Evolutionary conservation across 1,140 invertebrate genomes (phyloP).

Genomic region (Potamilus streckersoni): DNA sequence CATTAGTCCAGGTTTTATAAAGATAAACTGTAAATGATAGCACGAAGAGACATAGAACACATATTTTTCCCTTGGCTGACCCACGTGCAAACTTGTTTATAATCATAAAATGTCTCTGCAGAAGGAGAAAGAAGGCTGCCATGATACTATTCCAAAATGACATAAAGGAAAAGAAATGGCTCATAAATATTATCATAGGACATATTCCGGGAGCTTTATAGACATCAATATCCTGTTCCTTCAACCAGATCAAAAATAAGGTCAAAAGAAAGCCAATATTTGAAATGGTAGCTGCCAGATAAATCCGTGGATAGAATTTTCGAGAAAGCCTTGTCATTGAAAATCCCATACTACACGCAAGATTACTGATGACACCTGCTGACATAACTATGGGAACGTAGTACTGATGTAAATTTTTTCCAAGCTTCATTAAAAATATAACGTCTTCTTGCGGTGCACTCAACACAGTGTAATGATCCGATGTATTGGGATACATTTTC

Average conservation of each 20-base stretch:
- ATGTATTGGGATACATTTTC: too few relatives aligned
- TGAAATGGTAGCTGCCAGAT: constrained; percentile 41
- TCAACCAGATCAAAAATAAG: constrained; percentile 47
- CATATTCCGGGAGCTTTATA: constrained; percentile 48
- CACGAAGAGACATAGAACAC: constrained; percentile 36
- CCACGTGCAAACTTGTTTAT: constrained; percentile 28
- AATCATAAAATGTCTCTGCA: constrained; percentile 21
- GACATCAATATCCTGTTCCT: constrained; percentile 42
- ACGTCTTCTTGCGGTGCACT: too few relatives aligned
- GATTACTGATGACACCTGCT: constrained; percentile 28
- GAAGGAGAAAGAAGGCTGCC: constrained; percentile 32
- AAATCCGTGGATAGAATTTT: constrained; percentile 46
- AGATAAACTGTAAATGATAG: constrained; percentile 49
- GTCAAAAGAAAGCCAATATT: constrained; percentile 43
- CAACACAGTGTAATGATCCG: too few relatives aligned
- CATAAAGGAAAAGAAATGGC: constrained; percentile 49
- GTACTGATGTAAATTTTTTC: constrained; percentile 28
- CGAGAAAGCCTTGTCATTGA: constrained; percentile 37
- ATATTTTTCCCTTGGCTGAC: constrained; percentile 31
- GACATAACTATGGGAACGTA: constrained; percentile 36
- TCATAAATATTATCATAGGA: constrained; percentile 49
- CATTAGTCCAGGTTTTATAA: constrained; percentile 55
- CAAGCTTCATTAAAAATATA: background rate
- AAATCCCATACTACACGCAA: constrained; percentile 33
- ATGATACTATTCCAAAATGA: constrained; percentile 47